Percentiles rank a stretch among this genome's conserved stretches.
phyloP scores from a whole-genome alignment of 2,888 invertebrate species.

The Eupithecia insigniata region DNA sequence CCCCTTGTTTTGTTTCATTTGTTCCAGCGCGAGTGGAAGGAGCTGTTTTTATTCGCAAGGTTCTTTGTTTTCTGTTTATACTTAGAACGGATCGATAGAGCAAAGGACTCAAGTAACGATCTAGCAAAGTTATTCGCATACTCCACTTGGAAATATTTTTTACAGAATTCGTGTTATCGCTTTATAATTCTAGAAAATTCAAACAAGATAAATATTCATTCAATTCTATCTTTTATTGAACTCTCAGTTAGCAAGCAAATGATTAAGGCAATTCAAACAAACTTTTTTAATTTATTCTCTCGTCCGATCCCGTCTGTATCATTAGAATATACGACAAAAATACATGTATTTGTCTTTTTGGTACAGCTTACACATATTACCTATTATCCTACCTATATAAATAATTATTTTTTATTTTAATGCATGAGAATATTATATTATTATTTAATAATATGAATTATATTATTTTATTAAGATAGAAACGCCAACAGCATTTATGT shows the following conservation, averaged over 20 bases:
- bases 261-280: slow-evolving; percentile 16
- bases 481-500: no score
- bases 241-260: neutral
- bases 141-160: neutral
- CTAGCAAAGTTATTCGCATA: neutral
- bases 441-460: no score
- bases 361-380: neutral
- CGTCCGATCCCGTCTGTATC: slow-evolving; percentile 34
- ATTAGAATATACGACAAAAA: slow-evolving; percentile 29
- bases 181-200: neutral
- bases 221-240: neutral
- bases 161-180: neutral
- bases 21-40: slow-evolving; percentile 16
- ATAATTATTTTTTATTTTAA: no score
- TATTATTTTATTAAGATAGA: no score
- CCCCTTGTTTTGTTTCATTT: slow-evolving; percentile 32
- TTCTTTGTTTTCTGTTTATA: slow-evolving; percentile 1
- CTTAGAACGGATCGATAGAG: neutral
- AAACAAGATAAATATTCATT: neutral
- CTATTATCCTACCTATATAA: no score
- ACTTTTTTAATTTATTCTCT: slow-evolving; percentile 41
- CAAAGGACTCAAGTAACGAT: neutral
- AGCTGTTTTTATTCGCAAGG: slow-evolving; percentile 2
- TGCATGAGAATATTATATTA: no score
- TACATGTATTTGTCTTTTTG: neutral